These are phyloP conservation scores for Eira barbara DNA, from an alignment of 2,113 vertebrate species.

Conservation along the genomic window DNA sequence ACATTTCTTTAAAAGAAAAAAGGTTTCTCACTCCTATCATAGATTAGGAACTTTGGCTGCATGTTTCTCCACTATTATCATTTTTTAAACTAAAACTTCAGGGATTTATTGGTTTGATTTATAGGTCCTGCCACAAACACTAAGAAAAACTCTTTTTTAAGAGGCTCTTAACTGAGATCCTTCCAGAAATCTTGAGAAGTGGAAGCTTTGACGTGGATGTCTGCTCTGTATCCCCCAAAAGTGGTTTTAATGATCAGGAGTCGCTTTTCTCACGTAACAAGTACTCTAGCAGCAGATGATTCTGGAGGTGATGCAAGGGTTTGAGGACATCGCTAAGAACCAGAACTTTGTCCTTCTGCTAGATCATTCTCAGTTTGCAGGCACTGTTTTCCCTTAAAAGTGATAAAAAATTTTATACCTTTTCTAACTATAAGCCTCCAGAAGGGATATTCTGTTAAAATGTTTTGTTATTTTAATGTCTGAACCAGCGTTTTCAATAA, in stretches of 20 bases:
- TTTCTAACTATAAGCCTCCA: background rate
- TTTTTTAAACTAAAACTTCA: background rate
- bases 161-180: background rate
- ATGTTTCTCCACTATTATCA: background rate
- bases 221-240: background rate
- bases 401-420: background rate
- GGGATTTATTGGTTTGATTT: background rate
- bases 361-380: background rate
- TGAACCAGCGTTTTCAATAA: background rate
- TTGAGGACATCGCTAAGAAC: background rate
- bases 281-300: background rate
- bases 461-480: constrained; percentile 10
- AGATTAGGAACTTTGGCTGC: background rate
- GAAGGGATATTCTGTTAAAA: constrained; percentile 9
- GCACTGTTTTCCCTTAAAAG: background rate
- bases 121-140: background rate
- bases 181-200: background rate
- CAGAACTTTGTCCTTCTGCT: background rate
- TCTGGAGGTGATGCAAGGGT: background rate
- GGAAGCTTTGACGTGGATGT: background rate
- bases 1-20: background rate
- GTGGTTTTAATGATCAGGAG: background rate
- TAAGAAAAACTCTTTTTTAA: background rate
- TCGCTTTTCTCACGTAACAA: background rate
- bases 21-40: background rate